Base-by-base conservation (phyloP, 2,113 vertebrate genomes). In the Azemiops feae region DNA sequence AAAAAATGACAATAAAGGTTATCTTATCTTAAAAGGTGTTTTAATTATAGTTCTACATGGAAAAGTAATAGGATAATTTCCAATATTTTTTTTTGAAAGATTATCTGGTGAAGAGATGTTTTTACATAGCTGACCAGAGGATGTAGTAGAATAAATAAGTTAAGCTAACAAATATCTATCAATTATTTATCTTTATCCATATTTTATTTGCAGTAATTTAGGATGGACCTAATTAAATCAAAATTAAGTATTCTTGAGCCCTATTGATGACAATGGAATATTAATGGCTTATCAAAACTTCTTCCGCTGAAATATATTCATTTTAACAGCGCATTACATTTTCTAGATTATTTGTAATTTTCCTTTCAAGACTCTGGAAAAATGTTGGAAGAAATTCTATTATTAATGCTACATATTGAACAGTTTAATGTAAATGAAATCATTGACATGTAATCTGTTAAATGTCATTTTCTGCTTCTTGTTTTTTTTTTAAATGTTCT, bases 381-480 rank as follows among this genome's bases (percentile, higher is more conserved):
- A 39, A 55, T 95, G 89, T 25, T 0, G 16, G 50, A 8, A 64
- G 11, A 81, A 92, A 93, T 89, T 1, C 16, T 8, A 58, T 14
- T 9, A 90, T 16, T 88, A 34, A 64, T 93, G 60, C 87, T 57
- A 91, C 93, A 91, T 23, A 18, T 87, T 93, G 87, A 95, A 94
- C 93, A 95, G 25, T 89, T 18, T 87, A 92, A 60, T 20, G 92
- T 55, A 89, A 93, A 53, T 92, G 88, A 94, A 52, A 88, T 85
- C 91, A 93, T 47, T 92, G 95, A 58, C 55, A 88, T 95, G 93
- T 94, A 95, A 95, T 92, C 86, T 95, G 47, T 90, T 93, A 94
- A 96, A 96, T 95, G 89, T 91, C 93, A 88, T 94, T 69, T 94
- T 96, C 93, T 96, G 58, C 52, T 60, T 0, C 47, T 88, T 52